Conservation (phyloP, 2,113 vertebrate genomes). For the Pogonocichla stellata region DNA sequence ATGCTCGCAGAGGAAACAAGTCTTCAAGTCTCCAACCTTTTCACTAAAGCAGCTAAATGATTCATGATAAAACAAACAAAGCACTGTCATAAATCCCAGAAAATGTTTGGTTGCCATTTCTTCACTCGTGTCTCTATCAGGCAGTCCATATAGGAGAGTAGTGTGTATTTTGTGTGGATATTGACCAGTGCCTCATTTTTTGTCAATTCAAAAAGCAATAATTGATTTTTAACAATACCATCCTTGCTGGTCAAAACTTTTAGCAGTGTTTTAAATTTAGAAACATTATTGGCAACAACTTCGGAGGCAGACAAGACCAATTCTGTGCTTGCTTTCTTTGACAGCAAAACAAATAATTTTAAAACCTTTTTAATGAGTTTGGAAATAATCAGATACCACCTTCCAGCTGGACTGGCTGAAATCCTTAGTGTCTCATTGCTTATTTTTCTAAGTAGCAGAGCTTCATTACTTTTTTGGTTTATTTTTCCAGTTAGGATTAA, state of each 20-base stretch:
- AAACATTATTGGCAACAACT: neutral
- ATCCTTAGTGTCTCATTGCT: neutral
- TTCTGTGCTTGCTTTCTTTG: neutral
- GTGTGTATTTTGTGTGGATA: neutral
- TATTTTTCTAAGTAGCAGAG: neutral
- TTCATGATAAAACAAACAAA: neutral
- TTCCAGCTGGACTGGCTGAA: neutral
- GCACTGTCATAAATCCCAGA: neutral
- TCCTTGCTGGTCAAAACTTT: neutral
- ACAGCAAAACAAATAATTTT: neutral
- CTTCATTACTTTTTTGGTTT: neutral
- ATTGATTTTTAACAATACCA: neutral
- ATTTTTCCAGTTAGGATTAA: neutral
- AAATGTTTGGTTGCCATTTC: neutral
- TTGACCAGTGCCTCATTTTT: neutral
- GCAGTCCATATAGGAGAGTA: neutral
- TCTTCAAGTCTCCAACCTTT: neutral
- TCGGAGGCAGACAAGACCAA: neutral
- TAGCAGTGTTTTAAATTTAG: neutral
- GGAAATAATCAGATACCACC: neutral
- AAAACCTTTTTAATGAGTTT: neutral
- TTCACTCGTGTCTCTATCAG: neutral
- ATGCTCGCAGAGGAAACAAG: neutral
- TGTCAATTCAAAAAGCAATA: neutral
- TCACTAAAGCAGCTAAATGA: neutral